Conservation (phyloP, 2,797 vertebrate species). For the Microhierax caerulescens region DNA sequence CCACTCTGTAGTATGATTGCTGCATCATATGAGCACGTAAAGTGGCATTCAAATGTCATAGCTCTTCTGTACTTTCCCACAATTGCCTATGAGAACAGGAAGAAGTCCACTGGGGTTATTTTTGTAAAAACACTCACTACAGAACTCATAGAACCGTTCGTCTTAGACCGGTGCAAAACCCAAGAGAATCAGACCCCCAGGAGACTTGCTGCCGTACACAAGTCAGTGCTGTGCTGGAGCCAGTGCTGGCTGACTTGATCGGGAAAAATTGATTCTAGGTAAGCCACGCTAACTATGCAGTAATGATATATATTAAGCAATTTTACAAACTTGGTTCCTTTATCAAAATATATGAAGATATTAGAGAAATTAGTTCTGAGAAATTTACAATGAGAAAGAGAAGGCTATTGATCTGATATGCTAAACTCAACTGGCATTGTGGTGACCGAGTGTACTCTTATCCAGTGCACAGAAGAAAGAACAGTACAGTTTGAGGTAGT, state of each 20-base stretch:
- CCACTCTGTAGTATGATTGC: background rate
- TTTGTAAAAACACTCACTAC: background rate
- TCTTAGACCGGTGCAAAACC: background rate
- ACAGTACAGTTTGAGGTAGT: background rate
- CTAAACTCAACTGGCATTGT: background rate
- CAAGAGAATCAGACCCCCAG: background rate
- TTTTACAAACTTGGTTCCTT: background rate
- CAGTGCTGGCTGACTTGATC: no score
- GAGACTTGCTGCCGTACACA: background rate
- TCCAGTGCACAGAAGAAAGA: background rate
- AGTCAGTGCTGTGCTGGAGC: background rate
- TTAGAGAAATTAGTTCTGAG: background rate
- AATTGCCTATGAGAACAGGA: background rate
- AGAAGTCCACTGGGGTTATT: background rate
- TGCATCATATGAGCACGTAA: background rate
- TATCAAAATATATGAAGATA: background rate
- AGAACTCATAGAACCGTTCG: background rate
- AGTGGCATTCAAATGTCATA: background rate
- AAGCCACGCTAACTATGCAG: background rate
- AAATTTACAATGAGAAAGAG: background rate
- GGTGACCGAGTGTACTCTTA: background rate
- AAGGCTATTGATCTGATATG: fast-evolving
- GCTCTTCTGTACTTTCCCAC: background rate
- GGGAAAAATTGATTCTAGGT: background rate
- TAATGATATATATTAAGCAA: background rate